Evolutionary conservation across 1,140 invertebrate genomes (phyloP).

Genomic region (Trachymyrmex cornetzi): DNA sequence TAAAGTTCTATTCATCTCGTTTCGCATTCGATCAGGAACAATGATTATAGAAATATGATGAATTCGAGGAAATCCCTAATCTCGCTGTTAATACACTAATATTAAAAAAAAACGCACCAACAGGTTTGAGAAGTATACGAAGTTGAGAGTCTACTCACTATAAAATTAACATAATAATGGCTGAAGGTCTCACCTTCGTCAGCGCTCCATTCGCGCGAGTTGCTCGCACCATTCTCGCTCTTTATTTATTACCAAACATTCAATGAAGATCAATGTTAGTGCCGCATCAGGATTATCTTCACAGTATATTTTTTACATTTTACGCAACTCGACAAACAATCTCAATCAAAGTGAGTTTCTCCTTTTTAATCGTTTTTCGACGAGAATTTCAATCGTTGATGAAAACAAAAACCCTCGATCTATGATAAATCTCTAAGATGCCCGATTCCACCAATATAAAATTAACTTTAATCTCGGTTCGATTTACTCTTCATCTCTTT

Average conservation of each 20-base stretch:
- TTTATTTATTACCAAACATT: neutral
- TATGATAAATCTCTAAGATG: neutral
- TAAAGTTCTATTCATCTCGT: neutral
- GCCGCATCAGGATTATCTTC: slow-evolving; percentile 7
- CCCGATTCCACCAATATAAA: too few species aligned
- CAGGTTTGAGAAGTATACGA: neutral
- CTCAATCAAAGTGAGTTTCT: neutral
- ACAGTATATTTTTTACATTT: neutral
- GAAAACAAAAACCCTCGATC: neutral
- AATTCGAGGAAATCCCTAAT: neutral
- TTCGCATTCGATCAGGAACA: neutral
- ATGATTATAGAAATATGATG: neutral
- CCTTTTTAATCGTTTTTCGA: neutral
- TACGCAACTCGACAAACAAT: neutral
- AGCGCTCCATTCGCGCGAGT: neutral
- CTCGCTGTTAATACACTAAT: neutral
- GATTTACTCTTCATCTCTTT: too few species aligned
- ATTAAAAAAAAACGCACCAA: neutral
- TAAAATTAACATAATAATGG: slow-evolving; percentile 24
- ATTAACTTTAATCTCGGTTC: too few species aligned
- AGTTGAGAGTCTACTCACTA: neutral
- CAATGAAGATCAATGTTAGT: neutral
- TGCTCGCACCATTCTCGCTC: slow-evolving; percentile 37
- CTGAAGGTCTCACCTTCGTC: slow-evolving; percentile 44
- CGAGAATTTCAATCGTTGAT: neutral